These are phyloP conservation scores for Diarsia mendica DNA, from an alignment of 2,888 invertebrate genomes.

Conservation along the genomic window DNA sequence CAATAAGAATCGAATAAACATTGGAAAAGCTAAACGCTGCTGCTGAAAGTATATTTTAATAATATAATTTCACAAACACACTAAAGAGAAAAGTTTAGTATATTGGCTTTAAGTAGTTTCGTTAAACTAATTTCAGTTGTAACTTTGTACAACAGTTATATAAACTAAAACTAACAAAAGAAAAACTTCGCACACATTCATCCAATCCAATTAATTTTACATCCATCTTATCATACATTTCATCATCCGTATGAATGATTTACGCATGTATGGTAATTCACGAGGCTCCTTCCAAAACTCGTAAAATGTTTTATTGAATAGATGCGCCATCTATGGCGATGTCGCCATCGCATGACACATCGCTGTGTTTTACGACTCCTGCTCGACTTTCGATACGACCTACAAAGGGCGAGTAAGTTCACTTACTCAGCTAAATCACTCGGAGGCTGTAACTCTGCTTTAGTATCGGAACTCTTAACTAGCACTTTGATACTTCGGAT, in stretches of 20 bases:
- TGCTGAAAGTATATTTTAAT: not conserved
- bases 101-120: not conserved
- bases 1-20: not conserved
- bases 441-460: constrained; percentile 29
- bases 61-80: not conserved
- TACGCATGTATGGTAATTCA: constrained; percentile 58
- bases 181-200: constrained; percentile 7
- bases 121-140: not conserved
- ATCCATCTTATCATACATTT: constrained; percentile 42
- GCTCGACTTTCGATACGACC: constrained; percentile 45
- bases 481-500: constrained; percentile 16
- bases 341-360: constrained; percentile 59
- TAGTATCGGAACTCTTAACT: constrained; percentile 22
- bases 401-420: constrained; percentile 41
- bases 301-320: constrained; percentile 69
- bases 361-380: constrained; percentile 57
- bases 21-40: not conserved
- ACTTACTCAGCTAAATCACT: constrained; percentile 39
- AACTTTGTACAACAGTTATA: too few relatives aligned
- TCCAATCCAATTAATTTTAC: constrained; percentile 48
- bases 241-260: constrained; percentile 56
- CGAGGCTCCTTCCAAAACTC: constrained; percentile 51
- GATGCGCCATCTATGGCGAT: constrained; percentile 52
- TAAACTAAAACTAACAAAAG: constrained; percentile 10
- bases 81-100: not conserved